Percentiles rank a stretch among this genome's conserved stretches.
phyloP scores from a whole-genome alignment of 2,113 vertebrate species.

The Azemiops feae region DNA sequence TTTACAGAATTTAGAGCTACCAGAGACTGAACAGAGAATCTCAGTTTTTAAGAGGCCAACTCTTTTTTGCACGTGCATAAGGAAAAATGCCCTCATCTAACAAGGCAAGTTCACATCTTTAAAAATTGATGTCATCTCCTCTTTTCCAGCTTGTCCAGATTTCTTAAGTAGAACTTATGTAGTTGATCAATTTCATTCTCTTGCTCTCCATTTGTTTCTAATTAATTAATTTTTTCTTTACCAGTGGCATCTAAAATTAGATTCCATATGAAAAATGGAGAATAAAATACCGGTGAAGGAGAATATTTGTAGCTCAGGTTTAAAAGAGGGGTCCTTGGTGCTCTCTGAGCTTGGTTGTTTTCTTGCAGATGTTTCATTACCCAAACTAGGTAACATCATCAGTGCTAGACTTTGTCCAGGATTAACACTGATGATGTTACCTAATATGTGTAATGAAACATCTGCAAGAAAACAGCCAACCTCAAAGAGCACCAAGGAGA shows the following conservation, averaged over 20 bases:
- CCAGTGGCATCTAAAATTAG: background rate
- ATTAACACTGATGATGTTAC: too few relatives aligned
- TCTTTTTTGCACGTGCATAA: background rate
- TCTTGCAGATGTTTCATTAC: too few relatives aligned
- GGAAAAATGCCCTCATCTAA: background rate
- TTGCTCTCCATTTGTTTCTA: background rate
- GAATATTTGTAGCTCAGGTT: too few relatives aligned
- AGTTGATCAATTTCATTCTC: background rate
- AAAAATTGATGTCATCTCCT: background rate
- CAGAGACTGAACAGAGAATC: background rate
- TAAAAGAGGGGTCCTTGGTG: too few relatives aligned
- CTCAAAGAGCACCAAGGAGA: background rate
- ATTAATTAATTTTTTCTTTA: background rate
- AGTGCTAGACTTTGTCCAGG: too few relatives aligned
- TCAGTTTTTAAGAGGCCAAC: background rate
- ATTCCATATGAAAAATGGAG: too few relatives aligned
- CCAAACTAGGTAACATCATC: too few relatives aligned
- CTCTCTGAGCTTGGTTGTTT: too few relatives aligned
- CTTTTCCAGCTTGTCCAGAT: background rate
- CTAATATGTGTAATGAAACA: too few relatives aligned
- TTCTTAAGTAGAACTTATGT: background rate
- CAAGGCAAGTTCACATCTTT: background rate
- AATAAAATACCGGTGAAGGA: background rate
- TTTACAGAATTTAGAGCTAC: background rate
- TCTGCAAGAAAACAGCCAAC: too few relatives aligned